phyloP scores from a whole-genome alignment of 1,140 invertebrate genomes.

The Pectinophora gossypiella region DNA sequence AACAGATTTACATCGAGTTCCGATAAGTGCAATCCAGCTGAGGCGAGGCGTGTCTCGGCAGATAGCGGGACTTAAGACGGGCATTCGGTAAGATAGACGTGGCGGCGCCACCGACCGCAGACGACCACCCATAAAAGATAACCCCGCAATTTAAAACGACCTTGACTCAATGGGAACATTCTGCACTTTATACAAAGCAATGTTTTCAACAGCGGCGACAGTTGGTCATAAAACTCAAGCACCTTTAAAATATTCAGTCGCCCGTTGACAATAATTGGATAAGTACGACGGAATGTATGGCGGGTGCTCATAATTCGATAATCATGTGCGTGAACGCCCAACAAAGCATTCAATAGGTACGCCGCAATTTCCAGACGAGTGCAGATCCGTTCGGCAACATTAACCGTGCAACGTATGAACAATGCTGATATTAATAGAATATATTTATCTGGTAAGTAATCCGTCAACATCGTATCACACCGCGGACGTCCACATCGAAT shows the following conservation, averaged over 20 bases:
- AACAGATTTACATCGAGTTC: too few relatives aligned
- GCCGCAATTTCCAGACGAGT: background rate
- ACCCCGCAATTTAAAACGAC: background rate
- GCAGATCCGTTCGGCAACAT: background rate
- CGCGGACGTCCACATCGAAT: too few relatives aligned
- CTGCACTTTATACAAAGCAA: background rate
- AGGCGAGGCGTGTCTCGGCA: too few relatives aligned
- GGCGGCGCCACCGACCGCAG: background rate
- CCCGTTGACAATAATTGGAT: background rate
- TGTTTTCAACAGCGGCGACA: background rate
- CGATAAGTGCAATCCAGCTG: too few relatives aligned
- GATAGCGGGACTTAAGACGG: too few relatives aligned
- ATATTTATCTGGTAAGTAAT: too few relatives aligned
- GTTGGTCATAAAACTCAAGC: background rate
- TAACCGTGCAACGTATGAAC: too few relatives aligned
- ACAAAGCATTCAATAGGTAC: conserved; percentile 1
- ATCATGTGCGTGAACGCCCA: background rate
- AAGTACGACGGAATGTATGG: background rate
- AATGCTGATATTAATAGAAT: too few relatives aligned
- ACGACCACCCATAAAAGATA: background rate
- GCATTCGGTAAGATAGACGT: too few relatives aligned
- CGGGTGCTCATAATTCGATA: background rate
- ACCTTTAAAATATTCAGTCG: background rate
- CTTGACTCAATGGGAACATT: background rate
- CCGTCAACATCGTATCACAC: too few relatives aligned